A percentile compares a stretch with the other conserved stretches of the same genome.
Evolutionary conservation across 2,797 vertebrate genomes (phyloP).

Genomic region (Rhodeus uyekii): DNA sequence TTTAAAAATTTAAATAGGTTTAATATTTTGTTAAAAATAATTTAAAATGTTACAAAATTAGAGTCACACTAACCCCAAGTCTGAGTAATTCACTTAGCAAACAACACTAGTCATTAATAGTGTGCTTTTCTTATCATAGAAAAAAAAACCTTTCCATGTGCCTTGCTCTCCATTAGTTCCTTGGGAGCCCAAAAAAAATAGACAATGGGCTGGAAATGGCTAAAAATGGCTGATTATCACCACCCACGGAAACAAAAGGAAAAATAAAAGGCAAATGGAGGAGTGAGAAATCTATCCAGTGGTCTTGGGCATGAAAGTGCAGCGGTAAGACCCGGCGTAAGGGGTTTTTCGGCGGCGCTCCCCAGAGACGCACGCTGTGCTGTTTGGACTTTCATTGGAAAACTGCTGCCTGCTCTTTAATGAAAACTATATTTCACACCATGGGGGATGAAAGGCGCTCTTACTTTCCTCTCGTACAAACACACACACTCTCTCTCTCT

Average conservation of each 20-base stretch:
- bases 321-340: slow-evolving; percentile 6
- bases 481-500: neutral
- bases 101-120: neutral
- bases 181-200: slow-evolving; percentile 5
- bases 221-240: slow-evolving; percentile 10
- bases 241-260: slow-evolving; percentile 1
- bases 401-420: slow-evolving; percentile 58
- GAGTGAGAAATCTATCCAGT: slow-evolving; percentile 17
- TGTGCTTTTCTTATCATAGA: neutral
- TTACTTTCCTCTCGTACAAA: slow-evolving; percentile 5
- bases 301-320: slow-evolving; percentile 24
- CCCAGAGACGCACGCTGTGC: slow-evolving; percentile 48
- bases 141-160: neutral
- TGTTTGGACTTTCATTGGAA: slow-evolving; percentile 57
- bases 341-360: slow-evolving; percentile 29
- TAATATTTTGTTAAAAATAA: neutral
- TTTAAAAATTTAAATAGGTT: too few species aligned
- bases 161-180: slow-evolving; percentile 30
- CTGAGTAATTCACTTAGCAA: neutral
- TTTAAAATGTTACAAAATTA: neutral
- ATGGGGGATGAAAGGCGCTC: slow-evolving; percentile 41
- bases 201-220: neutral
- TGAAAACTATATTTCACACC: slow-evolving; percentile 63
- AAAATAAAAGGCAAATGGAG: neutral
- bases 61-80: neutral